Conservation (phyloP, 1,140 invertebrate species). For the Drosophila seguyi region DNA sequence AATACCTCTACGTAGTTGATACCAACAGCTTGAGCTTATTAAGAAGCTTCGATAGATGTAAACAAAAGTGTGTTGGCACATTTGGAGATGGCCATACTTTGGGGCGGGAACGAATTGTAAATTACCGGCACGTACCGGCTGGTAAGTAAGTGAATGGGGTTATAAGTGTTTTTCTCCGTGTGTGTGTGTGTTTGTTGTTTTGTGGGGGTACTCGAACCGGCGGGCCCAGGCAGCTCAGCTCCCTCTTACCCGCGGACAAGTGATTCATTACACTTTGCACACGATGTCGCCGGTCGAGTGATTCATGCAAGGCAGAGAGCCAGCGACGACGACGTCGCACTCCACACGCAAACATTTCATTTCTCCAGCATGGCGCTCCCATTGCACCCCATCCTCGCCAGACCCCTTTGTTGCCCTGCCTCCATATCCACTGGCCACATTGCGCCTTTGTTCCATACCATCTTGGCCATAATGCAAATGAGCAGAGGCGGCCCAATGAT, state of each 20-base stretch:
- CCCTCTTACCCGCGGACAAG: constrained; percentile 19
- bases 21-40: not conserved
- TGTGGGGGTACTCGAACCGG: constrained; percentile 19
- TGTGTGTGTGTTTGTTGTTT: constrained; percentile 1
- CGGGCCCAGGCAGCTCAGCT: not conserved
- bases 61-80: constrained; percentile 13
- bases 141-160: constrained; percentile 8
- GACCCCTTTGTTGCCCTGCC: not conserved
- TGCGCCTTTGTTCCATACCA: constrained; percentile 28
- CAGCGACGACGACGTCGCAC: constrained; percentile 19
- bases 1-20: not conserved
- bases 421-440: not conserved
- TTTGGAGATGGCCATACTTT: constrained; percentile 32
- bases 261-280: constrained; percentile 68
- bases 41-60: constrained; percentile 2
- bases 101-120: constrained; percentile 59
- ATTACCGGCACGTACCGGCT: constrained; percentile 63
- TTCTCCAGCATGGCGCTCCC: constrained; percentile 51
- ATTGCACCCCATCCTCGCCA: constrained; percentile 20
- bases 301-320: constrained; percentile 46
- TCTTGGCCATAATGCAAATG: constrained; percentile 37
- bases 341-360: constrained; percentile 61
- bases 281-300: constrained; percentile 56
- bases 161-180: constrained; percentile 8
- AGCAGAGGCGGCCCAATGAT: constrained; percentile 1